Evolutionary conservation across 2,113 vertebrate species (phyloP).

Genomic region (Rhodinocichla rosea): DNA sequence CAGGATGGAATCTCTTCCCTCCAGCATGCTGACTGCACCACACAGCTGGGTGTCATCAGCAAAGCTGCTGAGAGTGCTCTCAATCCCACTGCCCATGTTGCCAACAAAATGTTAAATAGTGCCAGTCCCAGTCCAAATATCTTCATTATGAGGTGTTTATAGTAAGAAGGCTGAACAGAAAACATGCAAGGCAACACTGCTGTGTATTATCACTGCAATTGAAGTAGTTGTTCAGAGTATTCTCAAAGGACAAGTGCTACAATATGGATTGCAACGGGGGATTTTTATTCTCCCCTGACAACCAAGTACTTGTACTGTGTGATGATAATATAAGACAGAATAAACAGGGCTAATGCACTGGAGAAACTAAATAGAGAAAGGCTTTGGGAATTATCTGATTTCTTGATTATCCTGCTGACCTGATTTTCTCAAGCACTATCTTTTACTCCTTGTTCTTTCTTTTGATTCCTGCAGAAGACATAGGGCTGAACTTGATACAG

Average conservation of each 20-base stretch:
- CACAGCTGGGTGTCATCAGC: not conserved
- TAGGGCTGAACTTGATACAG: not conserved
- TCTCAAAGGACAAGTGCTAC: not conserved
- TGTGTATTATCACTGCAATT: not conserved
- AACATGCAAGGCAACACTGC: not conserved
- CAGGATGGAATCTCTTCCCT: not conserved
- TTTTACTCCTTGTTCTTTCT: not conserved
- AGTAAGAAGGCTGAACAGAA: not conserved
- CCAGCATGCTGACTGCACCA: not conserved
- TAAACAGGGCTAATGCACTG: not conserved
- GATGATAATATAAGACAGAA: not conserved
- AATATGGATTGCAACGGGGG: not conserved
- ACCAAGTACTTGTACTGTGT: not conserved
- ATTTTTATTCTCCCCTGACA: not conserved
- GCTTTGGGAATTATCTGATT: not conserved
- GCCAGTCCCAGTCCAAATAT: not conserved
- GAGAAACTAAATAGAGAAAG: not conserved
- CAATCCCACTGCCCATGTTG: rapidly evolving
- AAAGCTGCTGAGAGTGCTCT: not conserved
- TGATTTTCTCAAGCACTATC: not conserved
- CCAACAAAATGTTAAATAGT: not conserved
- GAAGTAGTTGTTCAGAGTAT: not conserved
- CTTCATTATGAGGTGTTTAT: not conserved
- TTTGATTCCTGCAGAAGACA: not conserved
- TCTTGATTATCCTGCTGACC: not conserved